Evolutionary conservation across 1,140 invertebrate genomes (phyloP).

Genomic region (Pteromalus puparum): DNA sequence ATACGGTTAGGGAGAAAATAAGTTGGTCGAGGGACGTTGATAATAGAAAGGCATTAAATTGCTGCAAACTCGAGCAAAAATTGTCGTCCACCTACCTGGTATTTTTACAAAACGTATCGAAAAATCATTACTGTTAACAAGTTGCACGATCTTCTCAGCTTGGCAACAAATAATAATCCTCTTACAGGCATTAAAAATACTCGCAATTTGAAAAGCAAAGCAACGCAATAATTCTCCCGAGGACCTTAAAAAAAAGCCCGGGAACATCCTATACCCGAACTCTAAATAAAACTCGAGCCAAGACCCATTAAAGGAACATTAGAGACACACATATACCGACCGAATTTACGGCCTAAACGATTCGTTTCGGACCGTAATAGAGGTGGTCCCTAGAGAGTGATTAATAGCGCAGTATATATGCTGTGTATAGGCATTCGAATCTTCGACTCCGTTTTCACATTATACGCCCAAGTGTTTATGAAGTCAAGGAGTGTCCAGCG

Average conservation of each 20-base stretch:
- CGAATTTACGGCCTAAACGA: conserved; percentile 28
- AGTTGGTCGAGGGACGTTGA: conserved; percentile 27
- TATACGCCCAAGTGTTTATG: not conserved
- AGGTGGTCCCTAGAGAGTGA: not conserved
- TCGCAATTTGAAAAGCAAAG: not conserved
- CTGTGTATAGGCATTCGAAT: not conserved
- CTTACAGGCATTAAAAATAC: no score
- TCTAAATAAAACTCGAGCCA: not conserved
- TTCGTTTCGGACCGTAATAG: conserved; percentile 12
- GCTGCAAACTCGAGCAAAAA: not conserved
- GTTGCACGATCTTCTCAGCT: no score
- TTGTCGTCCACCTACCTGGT: not conserved
- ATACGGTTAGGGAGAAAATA: conserved; percentile 32
- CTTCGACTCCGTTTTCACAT: not conserved
- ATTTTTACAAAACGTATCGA: no score
- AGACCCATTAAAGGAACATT: conserved; percentile 41
- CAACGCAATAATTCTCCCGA: not conserved
- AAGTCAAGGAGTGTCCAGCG: not conserved
- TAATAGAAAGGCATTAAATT: conserved; percentile 34
- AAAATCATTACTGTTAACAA: not conserved
- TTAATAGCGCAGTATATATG: conserved; percentile 36
- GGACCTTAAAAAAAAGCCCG: not conserved
- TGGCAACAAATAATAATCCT: no score
- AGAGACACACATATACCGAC: not conserved
- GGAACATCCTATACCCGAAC: not conserved